Base-by-base conservation (phyloP, 2,113 vertebrate genomes). In the Pristiophorus japonicus region DNA sequence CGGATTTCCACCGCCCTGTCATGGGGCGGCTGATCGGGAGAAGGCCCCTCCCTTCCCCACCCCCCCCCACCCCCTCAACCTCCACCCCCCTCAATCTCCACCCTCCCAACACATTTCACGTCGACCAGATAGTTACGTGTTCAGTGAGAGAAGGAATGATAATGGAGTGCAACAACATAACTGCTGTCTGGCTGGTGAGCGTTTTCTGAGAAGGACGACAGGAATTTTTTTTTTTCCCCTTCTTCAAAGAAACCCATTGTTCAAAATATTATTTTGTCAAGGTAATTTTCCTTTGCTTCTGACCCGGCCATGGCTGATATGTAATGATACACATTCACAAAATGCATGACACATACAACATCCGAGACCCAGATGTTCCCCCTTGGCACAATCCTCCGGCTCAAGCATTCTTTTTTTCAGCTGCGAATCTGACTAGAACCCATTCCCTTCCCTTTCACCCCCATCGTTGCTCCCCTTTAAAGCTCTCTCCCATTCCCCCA, bases 181-280 rank as follows among this genome's bases (percentile, higher is more conserved):
- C 34, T 16, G 14, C n/a, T 22, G 4, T 63, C 59, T 63, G 38
- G 59, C 34, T 92, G 59, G 16, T 62, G n/a, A 5, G 75, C 18
- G 0, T 81, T 63, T 92, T 38, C 59, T 12, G 18, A 63, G 55
- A 92, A 38, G 63, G 65, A 92, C n/a, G 59, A 92, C 34, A 63
- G 4, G 38, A 18, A 20, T 38, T 92, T 22, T 42, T 38, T 63
- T 62, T n/a, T n/a, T n/a, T n/a, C n/a, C n/a, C n/a, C 51, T 4
- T 51, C 30, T 65, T n/a, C 88, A 92, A 62, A 92, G 59, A 65
- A 22, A 59, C 4, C 24, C 51, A 59, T 18, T 59, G 87, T 92
- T 62, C 59, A n/a, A 63, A 92, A n/a, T 92, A 63, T 92, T 92
- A 92, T 92, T 92, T 92, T 63, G 59, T 62, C 88, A 62, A 92